Base-by-base conservation (phyloP, 2,888 invertebrate species). In the Drosophila kanekoi region DNA sequence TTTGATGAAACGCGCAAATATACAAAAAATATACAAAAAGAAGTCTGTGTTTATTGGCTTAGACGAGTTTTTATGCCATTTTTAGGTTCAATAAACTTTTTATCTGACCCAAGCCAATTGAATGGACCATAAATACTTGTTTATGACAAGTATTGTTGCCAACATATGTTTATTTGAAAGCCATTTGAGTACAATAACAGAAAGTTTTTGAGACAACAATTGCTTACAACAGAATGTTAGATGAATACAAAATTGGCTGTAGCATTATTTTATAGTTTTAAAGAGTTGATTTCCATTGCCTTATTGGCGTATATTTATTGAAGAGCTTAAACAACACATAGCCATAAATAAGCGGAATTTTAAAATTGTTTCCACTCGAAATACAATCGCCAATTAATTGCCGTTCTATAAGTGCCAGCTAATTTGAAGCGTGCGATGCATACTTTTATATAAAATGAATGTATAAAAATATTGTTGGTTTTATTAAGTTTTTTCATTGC, bases 1-100 rank as follows among this genome's bases (percentile, higher is more conserved):
- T 79, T 69, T 73, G 59, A 81, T 72, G 66, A 75, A 79, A 83
- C 71, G 77, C 48, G 60, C 53, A 62, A 71, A 69, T 58, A 71
- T 54, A 52, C 52, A 52, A 57, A 62, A 68, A 35, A 33, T 2
- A 1, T 18, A n/a, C n/a, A n/a, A n/a, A n/a, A 18, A 18, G n/a
- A 28, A 18, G 35, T 49, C 35, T 37, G 44, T 40, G 28, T 18
- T 47, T 69, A 69, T 68, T 71, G 59, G 41, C 69, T 64, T 41
- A 49, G 61, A 32, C 38, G 48, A 45, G 35, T 41, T 68, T 65
- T 60, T 64, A 62, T 62, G 67, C 52, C 53, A 52, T 48, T 59
- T 52, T 53, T 41, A 14, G 64, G 81, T 79, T 73, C 70, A 65
- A 73, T 74, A 64, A 63, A 66, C 70, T 64, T 65, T 57, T 44